A percentile compares a stretch with the other conserved stretches of the same genome.
phyloP scores from a whole-genome alignment of 2,888 invertebrate genomes.

The Acronicta leporina region DNA sequence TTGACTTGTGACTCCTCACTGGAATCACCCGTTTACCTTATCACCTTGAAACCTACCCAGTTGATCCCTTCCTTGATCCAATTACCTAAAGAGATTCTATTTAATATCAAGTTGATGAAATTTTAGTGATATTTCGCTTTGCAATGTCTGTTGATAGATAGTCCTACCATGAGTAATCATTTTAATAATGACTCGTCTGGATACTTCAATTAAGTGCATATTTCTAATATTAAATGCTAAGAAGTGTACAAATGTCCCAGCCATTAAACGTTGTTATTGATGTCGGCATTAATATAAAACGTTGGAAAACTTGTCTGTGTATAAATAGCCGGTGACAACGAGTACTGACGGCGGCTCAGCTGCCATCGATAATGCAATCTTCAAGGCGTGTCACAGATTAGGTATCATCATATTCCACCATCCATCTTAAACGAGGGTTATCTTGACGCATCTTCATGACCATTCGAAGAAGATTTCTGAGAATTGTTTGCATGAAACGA shows the following conservation, averaged over 20 bases:
- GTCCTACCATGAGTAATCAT: too few relatives aligned
- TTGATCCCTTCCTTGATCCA: too few relatives aligned
- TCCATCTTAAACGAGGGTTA: constrained; percentile 56
- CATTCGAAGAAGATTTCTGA: constrained; percentile 57
- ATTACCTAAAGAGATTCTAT: too few relatives aligned
- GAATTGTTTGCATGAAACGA: constrained; percentile 49
- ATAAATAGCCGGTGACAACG: constrained; percentile 67
- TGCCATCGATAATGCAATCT: constrained; percentile 64
- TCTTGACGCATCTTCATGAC: constrained; percentile 60
- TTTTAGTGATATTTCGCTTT: not conserved
- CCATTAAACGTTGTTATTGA: constrained; percentile 49
- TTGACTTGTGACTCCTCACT: too few relatives aligned
- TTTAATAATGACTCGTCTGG: not conserved
- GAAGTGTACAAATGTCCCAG: constrained; percentile 14
- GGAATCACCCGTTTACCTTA: too few relatives aligned
- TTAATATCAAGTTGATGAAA: not conserved
- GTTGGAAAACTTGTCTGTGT: constrained; percentile 61
- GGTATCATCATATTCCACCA: constrained; percentile 58
- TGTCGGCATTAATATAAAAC: constrained; percentile 45
- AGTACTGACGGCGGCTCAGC: constrained; percentile 53
- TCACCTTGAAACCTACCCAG: too few relatives aligned
- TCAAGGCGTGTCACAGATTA: constrained; percentile 62
- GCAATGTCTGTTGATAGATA: not conserved
- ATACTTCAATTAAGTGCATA: constrained; percentile 1
- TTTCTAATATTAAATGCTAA: constrained; percentile 19